Evolutionary conservation across 92 coral and sea anemone genomes (phyloP).

Genomic region (Meandrina meandrites): DNA sequence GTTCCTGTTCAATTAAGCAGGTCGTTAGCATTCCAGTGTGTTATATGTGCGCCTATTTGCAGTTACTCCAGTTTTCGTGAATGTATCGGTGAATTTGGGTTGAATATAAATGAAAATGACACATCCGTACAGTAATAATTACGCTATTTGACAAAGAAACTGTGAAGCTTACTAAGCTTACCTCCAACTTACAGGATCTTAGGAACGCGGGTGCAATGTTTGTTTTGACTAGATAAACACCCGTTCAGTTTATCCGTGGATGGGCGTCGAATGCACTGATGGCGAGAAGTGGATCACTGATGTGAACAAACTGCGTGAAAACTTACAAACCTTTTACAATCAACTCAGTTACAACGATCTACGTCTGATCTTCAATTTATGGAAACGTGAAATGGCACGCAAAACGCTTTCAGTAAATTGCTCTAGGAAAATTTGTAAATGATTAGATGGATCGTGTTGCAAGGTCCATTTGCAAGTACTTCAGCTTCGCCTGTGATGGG

Average conservation of each 20-base stretch:
- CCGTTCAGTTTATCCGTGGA: no score
- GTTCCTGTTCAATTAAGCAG: not conserved
- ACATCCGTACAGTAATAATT: not conserved
- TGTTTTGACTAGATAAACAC: conserved; percentile 13
- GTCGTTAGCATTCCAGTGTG: not conserved
- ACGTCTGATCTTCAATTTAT: not conserved
- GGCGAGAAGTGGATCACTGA: not conserved
- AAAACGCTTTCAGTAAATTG: not conserved
- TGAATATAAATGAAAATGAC: not conserved
- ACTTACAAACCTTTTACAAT: not conserved
- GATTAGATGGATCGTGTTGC: not conserved
- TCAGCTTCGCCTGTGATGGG: not conserved
- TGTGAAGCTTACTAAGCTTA: not conserved
- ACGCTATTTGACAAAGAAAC: not conserved
- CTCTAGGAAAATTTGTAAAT: not conserved
- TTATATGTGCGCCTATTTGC: no score
- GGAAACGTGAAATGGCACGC: conserved; percentile 6
- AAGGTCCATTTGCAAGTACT: conserved; percentile 2
- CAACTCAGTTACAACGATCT: not conserved
- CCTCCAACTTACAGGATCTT: not conserved
- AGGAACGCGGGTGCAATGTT: not conserved
- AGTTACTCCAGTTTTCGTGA: not conserved
- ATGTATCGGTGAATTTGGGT: not conserved
- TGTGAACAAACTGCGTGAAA: not conserved
- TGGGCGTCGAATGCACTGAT: not conserved